Percentiles rank a stretch among this genome's conserved stretches.
Conservation (phyloP, 37 sponge, comb jelly and placozoan species). For the Haliclona indistincta region DNA sequence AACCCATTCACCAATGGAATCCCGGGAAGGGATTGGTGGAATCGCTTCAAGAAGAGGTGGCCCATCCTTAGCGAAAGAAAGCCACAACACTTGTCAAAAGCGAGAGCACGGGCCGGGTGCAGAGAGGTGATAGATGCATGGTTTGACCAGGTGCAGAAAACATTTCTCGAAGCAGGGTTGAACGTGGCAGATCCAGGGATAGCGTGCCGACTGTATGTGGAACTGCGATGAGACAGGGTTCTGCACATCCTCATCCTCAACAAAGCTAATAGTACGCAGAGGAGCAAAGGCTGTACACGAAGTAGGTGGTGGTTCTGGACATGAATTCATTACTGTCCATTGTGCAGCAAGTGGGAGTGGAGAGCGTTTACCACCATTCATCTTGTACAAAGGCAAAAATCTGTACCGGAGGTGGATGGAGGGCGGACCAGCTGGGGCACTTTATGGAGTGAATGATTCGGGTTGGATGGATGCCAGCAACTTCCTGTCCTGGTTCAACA, state of each 20-base stretch:
- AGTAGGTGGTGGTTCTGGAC: slow-evolving; percentile 47
- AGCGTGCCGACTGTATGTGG: slow-evolving; percentile 25
- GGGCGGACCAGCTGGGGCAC: slow-evolving; percentile 48
- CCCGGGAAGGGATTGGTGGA: slow-evolving; percentile 60
- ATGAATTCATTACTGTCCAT: slow-evolving; percentile 47
- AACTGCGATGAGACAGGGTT: slow-evolving; percentile 63
- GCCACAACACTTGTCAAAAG: slow-evolving; percentile 21
- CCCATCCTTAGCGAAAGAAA: slow-evolving; percentile 20
- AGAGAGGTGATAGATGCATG: slow-evolving; percentile 8
- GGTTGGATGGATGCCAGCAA: slow-evolving; percentile 64
- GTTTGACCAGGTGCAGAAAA: slow-evolving; percentile 12
- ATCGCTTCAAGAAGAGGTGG: slow-evolving; percentile 41
- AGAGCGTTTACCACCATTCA: slow-evolving; percentile 44
- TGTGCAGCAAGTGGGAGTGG: slow-evolving; percentile 39
- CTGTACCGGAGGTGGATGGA: slow-evolving; percentile 32
- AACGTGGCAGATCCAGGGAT: background rate
- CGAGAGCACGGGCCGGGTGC: slow-evolving; percentile 15
- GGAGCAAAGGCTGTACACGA: slow-evolving; percentile 55
- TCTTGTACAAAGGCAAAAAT: slow-evolving; percentile 69
- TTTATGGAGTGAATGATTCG: slow-evolving; percentile 40
- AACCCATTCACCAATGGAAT: slow-evolving; percentile 38
- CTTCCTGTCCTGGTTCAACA: slow-evolving; percentile 48
- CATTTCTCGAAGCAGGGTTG: background rate
- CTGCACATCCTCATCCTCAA: slow-evolving; percentile 37
- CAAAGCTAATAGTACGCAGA: slow-evolving; percentile 12